Conservation (phyloP, 1,140 invertebrate species). For the Andrena cerasifolii region DNA sequence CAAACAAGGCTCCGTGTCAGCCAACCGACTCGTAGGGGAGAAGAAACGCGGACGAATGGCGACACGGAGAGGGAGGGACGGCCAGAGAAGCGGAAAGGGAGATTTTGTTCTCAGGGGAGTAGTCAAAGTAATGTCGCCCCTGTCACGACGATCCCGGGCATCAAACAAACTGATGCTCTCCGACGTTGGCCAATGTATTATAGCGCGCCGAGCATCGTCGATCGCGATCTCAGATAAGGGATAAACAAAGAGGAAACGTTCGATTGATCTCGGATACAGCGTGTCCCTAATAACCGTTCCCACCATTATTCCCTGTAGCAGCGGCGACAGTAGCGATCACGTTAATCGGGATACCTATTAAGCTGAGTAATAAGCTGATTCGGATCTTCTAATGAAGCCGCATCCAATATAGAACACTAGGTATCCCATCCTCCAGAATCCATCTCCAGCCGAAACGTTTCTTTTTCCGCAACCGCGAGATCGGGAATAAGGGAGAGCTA, state of each 20-base stretch:
- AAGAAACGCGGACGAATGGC: constrained; percentile 56
- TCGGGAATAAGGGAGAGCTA: neutral
- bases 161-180: constrained; percentile 78
- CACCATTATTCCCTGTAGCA: neutral
- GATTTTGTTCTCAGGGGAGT: constrained; percentile 81
- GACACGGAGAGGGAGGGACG: constrained; percentile 57
- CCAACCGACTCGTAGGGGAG: constrained; percentile 51
- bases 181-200: constrained; percentile 51
- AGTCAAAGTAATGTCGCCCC: constrained; percentile 79
- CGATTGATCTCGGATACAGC: constrained; percentile 30
- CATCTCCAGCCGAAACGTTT: no score
- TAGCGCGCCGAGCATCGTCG: constrained; percentile 32
- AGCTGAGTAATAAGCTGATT: neutral
- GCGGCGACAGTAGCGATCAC: neutral
- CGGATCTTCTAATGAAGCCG: neutral
- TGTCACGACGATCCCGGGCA: constrained; percentile 78
- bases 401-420: no score
- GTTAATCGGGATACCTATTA: neutral
- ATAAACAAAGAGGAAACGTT: constrained; percentile 38
- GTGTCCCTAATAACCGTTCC: neutral
- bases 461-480: neutral
- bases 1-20: constrained; percentile 72
- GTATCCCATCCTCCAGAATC: no score
- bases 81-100: constrained; percentile 72
- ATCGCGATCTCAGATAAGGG: constrained; percentile 38